phyloP scores from a whole-genome alignment of 2,113 vertebrate species.

The Limnothrissa miodon region DNA sequence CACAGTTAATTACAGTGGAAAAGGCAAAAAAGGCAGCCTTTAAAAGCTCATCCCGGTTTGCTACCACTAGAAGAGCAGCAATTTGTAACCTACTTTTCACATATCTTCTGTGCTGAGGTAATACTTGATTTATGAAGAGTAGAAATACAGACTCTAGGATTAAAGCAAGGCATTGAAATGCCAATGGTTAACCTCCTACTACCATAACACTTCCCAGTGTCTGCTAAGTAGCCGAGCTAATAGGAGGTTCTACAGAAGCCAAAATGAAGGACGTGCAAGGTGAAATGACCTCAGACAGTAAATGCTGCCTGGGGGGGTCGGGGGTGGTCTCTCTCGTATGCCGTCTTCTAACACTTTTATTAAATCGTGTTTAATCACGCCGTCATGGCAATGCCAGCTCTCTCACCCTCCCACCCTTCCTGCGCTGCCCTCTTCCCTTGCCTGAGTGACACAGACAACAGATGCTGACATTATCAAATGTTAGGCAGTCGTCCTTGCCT shows the following conservation, averaged over 20 bases:
- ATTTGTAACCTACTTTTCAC: constrained; percentile 28
- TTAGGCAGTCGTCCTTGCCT: constrained; percentile 75
- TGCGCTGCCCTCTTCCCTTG: constrained; percentile 29
- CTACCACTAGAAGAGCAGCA: constrained; percentile 12
- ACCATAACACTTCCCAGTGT: not conserved
- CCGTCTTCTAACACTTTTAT: constrained; percentile 26
- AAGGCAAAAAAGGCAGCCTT: not conserved
- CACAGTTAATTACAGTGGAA: not conserved
- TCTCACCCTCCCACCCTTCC: constrained; percentile 57
- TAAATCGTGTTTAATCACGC: not conserved
- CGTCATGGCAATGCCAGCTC: not conserved
- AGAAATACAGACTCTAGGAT: constrained; percentile 13
- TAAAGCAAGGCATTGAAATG: not conserved
- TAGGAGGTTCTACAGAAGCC: not conserved
- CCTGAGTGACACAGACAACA: constrained; percentile 94
- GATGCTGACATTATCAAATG: constrained; percentile 99
- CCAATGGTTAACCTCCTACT: not conserved
- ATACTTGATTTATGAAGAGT: constrained; percentile 38
- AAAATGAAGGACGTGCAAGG: constrained; percentile 7
- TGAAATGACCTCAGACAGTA: not conserved
- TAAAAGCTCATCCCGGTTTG: not conserved
- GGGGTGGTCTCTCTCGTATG: constrained; percentile 9
- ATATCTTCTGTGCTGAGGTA: constrained; percentile 15
- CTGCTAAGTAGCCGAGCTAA: not conserved
- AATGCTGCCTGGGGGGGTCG: not conserved